A percentile compares a stretch with the other conserved stretches of the same genome.
Conservation (phyloP, 2,888 invertebrate species). For the Diadegma fenestrale region DNA sequence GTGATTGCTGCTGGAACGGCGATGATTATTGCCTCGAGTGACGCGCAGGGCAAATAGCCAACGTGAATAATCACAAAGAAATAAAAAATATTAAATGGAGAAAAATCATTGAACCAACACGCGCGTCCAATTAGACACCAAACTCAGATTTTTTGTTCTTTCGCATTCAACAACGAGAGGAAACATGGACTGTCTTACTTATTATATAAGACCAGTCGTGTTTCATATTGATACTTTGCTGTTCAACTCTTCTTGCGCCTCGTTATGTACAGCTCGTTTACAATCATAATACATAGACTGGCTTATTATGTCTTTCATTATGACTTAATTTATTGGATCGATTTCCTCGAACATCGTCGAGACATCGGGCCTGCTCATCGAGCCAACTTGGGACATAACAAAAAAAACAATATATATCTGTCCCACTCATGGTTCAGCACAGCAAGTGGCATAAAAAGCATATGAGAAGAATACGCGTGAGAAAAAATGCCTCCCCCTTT, state of each 20-base stretch:
- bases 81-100: not conserved
- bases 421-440: not conserved
- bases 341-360: conserved; percentile 48
- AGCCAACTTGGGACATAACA: not conserved
- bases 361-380: conserved; percentile 4
- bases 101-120: conserved; percentile 31
- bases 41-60: conserved; percentile 36
- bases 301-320: conserved; percentile 29
- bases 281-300: not conserved
- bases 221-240: conserved; percentile 21
- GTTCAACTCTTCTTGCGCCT: conserved; percentile 7
- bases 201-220: not conserved
- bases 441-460: not conserved
- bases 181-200: conserved; percentile 4
- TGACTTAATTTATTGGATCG: conserved; percentile 53
- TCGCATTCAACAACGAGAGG: not conserved
- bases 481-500: conserved; percentile 22
- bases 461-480: not conserved
- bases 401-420: conserved; percentile 10
- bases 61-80: conserved; percentile 29
- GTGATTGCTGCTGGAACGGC: conserved; percentile 8
- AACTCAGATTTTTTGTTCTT: conserved; percentile 14
- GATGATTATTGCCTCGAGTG: conserved; percentile 53
- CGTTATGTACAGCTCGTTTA: not conserved
- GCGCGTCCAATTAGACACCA: conserved; percentile 58